Percentiles rank a stretch among this genome's conserved stretches.
Evolutionary conservation across 2,888 invertebrate species (phyloP).

Genomic region (Onchidella celtica): DNA sequence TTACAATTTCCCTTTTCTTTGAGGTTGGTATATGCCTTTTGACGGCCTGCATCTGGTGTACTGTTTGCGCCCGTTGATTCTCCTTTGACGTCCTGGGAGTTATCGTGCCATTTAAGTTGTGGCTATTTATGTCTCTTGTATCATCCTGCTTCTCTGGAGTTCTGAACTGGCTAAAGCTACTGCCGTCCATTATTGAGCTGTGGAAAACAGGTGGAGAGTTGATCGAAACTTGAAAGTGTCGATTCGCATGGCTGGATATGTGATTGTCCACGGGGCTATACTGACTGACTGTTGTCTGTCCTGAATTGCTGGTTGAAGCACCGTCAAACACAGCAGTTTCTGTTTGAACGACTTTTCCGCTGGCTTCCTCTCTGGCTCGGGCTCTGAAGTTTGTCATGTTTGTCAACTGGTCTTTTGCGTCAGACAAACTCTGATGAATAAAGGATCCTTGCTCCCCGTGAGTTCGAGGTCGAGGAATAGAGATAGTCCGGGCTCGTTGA

Average conservation of each 20-base stretch:
- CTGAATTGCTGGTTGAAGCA: neutral
- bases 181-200: neutral
- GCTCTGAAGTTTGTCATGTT: conserved; percentile 25
- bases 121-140: no score
- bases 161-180: neutral
- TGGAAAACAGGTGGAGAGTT: neutral
- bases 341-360: neutral
- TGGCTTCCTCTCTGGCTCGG: neutral
- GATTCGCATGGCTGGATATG: neutral
- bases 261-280: neutral
- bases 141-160: no score
- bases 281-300: neutral
- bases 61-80: conserved; percentile 19
- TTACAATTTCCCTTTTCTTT: conserved; percentile 49
- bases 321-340: neutral
- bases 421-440: conserved; percentile 16
- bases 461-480: conserved; percentile 49
- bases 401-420: conserved; percentile 21
- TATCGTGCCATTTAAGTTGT: neutral
- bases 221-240: neutral
- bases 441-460: conserved; percentile 15
- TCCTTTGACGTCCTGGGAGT: conserved; percentile 1
- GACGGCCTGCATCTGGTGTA: conserved; percentile 14
- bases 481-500: conserved; percentile 46
- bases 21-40: conserved; percentile 47